Evolutionary conservation across 2,888 invertebrate species (phyloP).

Genomic region (Chaitophorus viminalis): DNA sequence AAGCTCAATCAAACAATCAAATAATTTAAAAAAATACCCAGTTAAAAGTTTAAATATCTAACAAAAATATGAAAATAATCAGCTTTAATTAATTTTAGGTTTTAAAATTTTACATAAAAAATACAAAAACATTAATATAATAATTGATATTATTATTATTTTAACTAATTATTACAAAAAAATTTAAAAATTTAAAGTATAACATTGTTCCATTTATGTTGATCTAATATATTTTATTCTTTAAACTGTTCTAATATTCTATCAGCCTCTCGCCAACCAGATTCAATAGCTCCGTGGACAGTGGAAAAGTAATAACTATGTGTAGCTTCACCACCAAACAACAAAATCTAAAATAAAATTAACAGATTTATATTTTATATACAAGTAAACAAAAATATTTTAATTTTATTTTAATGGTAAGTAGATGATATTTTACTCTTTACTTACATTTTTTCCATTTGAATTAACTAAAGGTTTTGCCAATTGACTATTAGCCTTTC

Average conservation of each 20-base stretch:
- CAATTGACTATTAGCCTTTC: slow-evolving; percentile 47
- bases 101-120: background rate
- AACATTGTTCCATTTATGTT: background rate
- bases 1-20: background rate
- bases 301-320: slow-evolving; percentile 70
- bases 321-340: slow-evolving; percentile 76
- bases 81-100: background rate
- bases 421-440: background rate
- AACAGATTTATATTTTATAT: background rate
- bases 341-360: slow-evolving; percentile 66
- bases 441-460: slow-evolving; percentile 39
- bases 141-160: background rate
- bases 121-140: too few species aligned
- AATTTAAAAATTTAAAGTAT: slow-evolving; percentile 1
- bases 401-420: background rate
- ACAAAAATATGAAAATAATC: background rate
- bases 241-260: slow-evolving; percentile 66
- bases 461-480: slow-evolving; percentile 53
- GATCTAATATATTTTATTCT: slow-evolving; percentile 3
- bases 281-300: slow-evolving; percentile 72
- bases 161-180: background rate
- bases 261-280: slow-evolving; percentile 71
- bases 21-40: background rate
- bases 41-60: too few species aligned
- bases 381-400: background rate